These are phyloP conservation scores for Clunio marinus DNA, from an alignment of 2,888 invertebrate species.

Conservation along the genomic window DNA sequence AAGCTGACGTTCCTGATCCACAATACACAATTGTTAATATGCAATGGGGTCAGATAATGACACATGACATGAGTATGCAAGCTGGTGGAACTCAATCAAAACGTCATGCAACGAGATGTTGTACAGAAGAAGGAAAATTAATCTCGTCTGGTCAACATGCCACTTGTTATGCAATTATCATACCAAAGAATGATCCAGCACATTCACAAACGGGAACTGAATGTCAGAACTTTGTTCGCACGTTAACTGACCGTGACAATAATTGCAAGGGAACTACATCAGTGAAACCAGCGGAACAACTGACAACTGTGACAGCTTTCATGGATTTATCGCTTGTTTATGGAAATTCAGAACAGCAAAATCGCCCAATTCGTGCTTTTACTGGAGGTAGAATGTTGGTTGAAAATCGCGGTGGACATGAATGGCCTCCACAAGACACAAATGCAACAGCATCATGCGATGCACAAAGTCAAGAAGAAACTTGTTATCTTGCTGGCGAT, in stretches of 20 bases:
- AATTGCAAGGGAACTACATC: slow-evolving; percentile 54
- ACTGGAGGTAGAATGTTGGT: slow-evolving; percentile 64
- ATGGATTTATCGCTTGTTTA: slow-evolving; percentile 78
- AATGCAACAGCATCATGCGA: slow-evolving; percentile 70
- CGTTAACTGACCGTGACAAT: slow-evolving; percentile 60
- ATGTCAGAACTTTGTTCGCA: slow-evolving; percentile 63
- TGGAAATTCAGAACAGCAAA: slow-evolving; percentile 65
- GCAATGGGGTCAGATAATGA: slow-evolving; percentile 61
- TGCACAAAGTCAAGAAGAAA: slow-evolving; percentile 59
- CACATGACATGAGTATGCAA: slow-evolving; percentile 57
- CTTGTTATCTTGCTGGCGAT: slow-evolving; percentile 70
- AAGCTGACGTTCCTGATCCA: slow-evolving; percentile 65
- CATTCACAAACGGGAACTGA: slow-evolving; percentile 52
- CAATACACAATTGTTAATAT: slow-evolving; percentile 68
- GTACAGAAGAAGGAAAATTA: slow-evolving; percentile 57
- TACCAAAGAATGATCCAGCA: slow-evolving; percentile 55
- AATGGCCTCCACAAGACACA: slow-evolving; percentile 66
- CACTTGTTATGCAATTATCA: slow-evolving; percentile 54
- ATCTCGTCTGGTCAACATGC: slow-evolving; percentile 51
- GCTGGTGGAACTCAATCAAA: slow-evolving; percentile 62
- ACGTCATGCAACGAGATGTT: slow-evolving; percentile 59
- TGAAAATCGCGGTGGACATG: slow-evolving; percentile 59
- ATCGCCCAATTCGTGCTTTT: slow-evolving; percentile 62
- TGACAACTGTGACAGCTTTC: slow-evolving; percentile 65
- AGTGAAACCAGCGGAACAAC: slow-evolving; percentile 54